Percentiles rank a stretch among this genome's conserved stretches.
phyloP scores from a whole-genome alignment of 2,888 invertebrate genomes.

The Pristionchus arcanus region DNA sequence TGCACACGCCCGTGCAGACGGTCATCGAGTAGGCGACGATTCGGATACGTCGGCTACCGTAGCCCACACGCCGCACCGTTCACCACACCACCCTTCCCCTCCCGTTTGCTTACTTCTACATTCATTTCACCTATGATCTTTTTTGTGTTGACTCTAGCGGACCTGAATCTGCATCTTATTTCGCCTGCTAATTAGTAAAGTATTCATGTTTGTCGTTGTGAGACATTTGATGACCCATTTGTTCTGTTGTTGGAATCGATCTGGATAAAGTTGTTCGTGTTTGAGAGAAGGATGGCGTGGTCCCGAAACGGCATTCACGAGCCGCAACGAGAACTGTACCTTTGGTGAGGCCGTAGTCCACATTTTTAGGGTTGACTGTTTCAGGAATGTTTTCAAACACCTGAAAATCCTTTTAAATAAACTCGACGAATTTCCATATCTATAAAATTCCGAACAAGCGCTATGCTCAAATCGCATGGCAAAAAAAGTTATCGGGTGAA shows the following conservation, averaged over 20 bases:
- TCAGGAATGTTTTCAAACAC: neutral
- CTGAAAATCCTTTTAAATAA: no score
- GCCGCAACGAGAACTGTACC: neutral
- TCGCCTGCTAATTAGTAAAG: conserved; percentile 7
- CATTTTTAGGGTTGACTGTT: neutral
- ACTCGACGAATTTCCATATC: no score
- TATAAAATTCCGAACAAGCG: no score
- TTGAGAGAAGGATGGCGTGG: neutral
- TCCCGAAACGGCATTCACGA: neutral
- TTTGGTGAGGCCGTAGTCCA: neutral
- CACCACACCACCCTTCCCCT: neutral
- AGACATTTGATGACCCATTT: neutral
- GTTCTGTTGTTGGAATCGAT: conserved; percentile 28
- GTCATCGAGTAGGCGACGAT: conserved; percentile 51
- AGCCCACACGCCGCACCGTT: neutral
- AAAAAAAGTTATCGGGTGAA: no score
- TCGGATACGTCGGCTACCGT: conserved; percentile 5
- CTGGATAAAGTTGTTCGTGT: neutral
- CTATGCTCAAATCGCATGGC: no score
- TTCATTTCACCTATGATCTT: conserved; percentile 39
- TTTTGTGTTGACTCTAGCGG: conserved; percentile 20
- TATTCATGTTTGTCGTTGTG: conserved; percentile 47
- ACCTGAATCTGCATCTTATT: conserved; percentile 10
- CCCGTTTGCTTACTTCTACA: neutral
- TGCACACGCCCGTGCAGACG: conserved; percentile 54